Evolutionary conservation across 2,888 invertebrate species (phyloP), one percentile per base, ranked within the genome.

Genomic region (Stenodema calcarata): DNA sequence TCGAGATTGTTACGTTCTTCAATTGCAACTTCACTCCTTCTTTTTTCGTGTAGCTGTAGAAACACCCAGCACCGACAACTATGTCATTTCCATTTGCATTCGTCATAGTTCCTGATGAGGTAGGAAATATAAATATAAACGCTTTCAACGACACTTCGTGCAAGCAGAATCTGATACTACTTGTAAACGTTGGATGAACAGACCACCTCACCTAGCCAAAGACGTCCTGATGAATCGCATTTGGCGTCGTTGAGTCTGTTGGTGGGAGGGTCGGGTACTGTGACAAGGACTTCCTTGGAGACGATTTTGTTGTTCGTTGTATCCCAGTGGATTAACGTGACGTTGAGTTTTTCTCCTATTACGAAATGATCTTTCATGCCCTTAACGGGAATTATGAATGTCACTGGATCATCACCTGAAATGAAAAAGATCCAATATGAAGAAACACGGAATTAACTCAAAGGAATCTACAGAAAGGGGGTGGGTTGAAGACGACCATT

Each of bases 201-300:
- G n/a, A 23, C 6, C 0, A 27, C 7, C 80, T 92, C 92, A 91
- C 95, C 95, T 89, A 94, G 94, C 92, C 95, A 96, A 35, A 96
- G 92, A 80, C 95, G 92, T 2, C 96, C 96, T 12, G 91, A 91
- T 14, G 94, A 94, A 90, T 96, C 96, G 47, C 95, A 94, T 91
- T 96, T 96, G 44, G 94, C 96, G 90, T 96, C 96, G 89, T 96
- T 96, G 90, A 96, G 93, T 89, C 95, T 92, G 90, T 95, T 95
- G 12, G 50, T 83, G 14, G 87, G 89, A 2, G 90, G 88, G 87
- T 92, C 94, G 47, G 92, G 92, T 11, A 95, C 93, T 89, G 94
- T 93, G 0, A 92, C 91, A 1, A 95, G 89, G 1, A 91, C 90
- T 50, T 92, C 91, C 0, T 93, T 89, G 4, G 93, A 91, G 41